Base-by-base conservation (phyloP, 2,888 invertebrate species). In the Hypolimnas misippus region DNA sequence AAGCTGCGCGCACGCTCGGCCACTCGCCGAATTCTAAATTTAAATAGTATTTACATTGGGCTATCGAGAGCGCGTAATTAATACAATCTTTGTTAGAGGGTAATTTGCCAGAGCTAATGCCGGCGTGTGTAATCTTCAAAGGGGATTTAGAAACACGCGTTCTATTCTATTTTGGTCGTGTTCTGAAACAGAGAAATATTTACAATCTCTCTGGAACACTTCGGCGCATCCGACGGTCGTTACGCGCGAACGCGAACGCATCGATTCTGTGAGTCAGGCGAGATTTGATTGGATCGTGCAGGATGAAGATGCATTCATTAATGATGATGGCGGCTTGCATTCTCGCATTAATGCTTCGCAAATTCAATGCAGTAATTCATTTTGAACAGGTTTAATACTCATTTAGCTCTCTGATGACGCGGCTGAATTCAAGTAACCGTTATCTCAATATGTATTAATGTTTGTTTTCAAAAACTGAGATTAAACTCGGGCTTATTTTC, bases 31-130 rank as follows among this genome's bases (percentile, higher is more conserved):
- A 79, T 73, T 89, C 91, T 90, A 91, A 88, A 84, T 86, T 84
- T 89, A 89, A 85, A 83, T 82, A 79, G 79, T 90, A 91, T 92
- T 91, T 91, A 92, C 90, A 85, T 83, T 85, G 77, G 79, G 77
- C 88, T 87, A 91, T 91, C 86, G 89, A 82, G 90, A 89, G 80
- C 89, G 86, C 85, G 90, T 92, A 92, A 92, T 92, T 92, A 92
- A 92, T 92, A 91, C 92, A 91, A 92, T 92, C 92, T 90, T 91
- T 91, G 91, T 90, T 89, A 89, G 87, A 89, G 88, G 85, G 89
- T 92, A 92, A 92, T 92, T 92, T 90, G 92, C 92, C 90, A 92
- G 92, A 89, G 88, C 91, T 91, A 91, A 91, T 90, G 86, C 89
- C 82, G 82, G 90, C 85, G 83, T 89, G 89, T 89, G 87, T 91